Conservation (phyloP, 2,797 vertebrate genomes). For the Notolepis coatsorum region DNA sequence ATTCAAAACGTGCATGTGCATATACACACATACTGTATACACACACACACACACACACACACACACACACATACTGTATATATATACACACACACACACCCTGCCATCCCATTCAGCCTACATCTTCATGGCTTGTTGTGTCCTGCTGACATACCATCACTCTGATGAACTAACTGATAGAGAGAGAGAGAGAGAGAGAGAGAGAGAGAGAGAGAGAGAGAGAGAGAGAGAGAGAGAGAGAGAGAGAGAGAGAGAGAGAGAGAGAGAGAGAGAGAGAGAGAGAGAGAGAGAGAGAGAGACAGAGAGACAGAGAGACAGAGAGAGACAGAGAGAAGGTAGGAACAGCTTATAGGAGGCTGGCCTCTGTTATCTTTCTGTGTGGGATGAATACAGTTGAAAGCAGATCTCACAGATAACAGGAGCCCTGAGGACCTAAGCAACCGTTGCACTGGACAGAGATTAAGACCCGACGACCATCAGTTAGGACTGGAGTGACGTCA, state of each 20-base stretch:
- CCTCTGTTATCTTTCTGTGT: too few relatives aligned
- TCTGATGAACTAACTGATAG: conserved; percentile 42
- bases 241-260: neutral
- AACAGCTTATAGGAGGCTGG: neutral
- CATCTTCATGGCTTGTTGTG: conserved; percentile 53
- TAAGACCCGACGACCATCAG: too few relatives aligned
- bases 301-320: conserved; percentile 4
- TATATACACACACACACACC: too few relatives aligned
- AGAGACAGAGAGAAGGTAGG: neutral
- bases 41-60: too few relatives aligned
- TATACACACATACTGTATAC: too few relatives aligned
- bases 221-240: neutral
- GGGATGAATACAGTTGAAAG: too few relatives aligned
- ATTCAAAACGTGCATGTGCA: too few relatives aligned
- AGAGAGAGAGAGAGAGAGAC: neutral
- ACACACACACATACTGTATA: too few relatives aligned
- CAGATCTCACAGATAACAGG: too few relatives aligned
- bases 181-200: neutral
- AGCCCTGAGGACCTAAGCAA: too few relatives aligned
- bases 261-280: neutral
- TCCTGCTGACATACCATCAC: conserved; percentile 49
- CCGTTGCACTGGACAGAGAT: too few relatives aligned
- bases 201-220: neutral
- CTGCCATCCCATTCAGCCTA: conserved; percentile 30
- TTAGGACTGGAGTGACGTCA: too few relatives aligned